phyloP scores from a whole-genome alignment of 2,113 vertebrate species.

The Rafetus swinhoei region DNA sequence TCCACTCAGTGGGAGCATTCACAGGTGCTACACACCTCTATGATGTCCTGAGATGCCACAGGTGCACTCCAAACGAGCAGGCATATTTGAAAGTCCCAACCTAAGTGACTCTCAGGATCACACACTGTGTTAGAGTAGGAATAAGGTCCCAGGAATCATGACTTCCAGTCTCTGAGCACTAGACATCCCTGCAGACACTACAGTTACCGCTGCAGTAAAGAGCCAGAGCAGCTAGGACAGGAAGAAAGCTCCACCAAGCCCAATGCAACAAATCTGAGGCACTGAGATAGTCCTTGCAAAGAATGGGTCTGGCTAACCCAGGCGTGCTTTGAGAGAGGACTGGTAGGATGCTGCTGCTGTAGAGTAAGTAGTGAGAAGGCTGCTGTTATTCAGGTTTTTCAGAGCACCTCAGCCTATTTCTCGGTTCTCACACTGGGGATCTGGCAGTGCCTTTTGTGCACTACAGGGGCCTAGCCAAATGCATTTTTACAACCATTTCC shows the following conservation, averaged over 20 bases:
- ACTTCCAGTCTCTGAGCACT: neutral
- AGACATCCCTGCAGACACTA: neutral
- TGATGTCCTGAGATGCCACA: neutral
- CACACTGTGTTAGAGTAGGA: neutral
- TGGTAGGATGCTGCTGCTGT: neutral
- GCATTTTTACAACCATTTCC: neutral
- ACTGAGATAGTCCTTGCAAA: neutral
- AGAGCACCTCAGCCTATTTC: neutral
- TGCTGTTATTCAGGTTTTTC: neutral
- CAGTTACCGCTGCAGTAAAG: neutral
- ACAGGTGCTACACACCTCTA: neutral
- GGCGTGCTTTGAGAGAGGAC: neutral
- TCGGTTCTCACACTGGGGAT: neutral
- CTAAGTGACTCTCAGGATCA: neutral
- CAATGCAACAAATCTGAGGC: neutral
- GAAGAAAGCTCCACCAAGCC: neutral
- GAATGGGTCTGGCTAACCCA: neutral
- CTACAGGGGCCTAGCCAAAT: neutral
- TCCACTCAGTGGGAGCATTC: neutral
- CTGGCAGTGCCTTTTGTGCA: neutral
- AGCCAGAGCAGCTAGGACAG: neutral
- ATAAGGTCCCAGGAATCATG: neutral
- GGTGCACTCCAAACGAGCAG: too few species aligned
- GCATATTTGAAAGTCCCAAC: neutral
- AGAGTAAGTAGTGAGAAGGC: neutral